Evolutionary conservation across 2,797 vertebrate species (phyloP), one percentile per base, ranked within the genome.

Genomic region (Heteromormyrus szaboi): DNA sequence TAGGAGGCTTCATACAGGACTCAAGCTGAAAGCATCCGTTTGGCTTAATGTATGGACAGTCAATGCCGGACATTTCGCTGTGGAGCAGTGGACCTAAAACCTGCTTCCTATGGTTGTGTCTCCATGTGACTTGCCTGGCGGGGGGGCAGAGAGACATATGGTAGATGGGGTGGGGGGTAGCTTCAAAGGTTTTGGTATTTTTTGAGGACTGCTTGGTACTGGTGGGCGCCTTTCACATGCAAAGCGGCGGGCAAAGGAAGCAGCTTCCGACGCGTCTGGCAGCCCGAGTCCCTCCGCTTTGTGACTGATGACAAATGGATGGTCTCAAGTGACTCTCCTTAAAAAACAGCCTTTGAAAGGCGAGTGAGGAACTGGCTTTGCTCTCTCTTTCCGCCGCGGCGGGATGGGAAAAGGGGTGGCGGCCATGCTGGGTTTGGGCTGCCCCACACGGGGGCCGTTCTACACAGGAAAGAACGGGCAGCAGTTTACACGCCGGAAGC

Each of bases 241-340:
- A 86, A 86, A 86, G 50, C 17, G 50, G 50, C 48, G 14, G 84
- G 50, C 50, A 19, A 33, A 86, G 22, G 7, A 54, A 29, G 51
- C 11, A 2, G 17, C 22, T 48, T 29, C 48, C 41, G 46, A 22
- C 5, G 11, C 33, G 50, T 7, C 50, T 22, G 12, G 50, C 17
- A 51, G 25, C 14, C 8, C 0, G 14, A 17, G 11, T 56, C 46
- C 41, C 44, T 33, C 33, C 1, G 85, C 85, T 56, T 86, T 86
- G 85, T 37, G 12, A 17, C 12, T 41, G 85, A 86, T 56, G 85
- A 86, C 85, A 86, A 86, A 54, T 56, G 85, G 51, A 86, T 59
- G 29, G 85, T 56, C 53, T n/a, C 29, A 19, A 53, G 50, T 53
- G 84, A 85, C 84, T 53, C 50, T 12, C 50, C 84, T 54, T 85